phyloP scores from a whole-genome alignment of 2,797 vertebrate species.

The Orientallactaga sibirica region DNA sequence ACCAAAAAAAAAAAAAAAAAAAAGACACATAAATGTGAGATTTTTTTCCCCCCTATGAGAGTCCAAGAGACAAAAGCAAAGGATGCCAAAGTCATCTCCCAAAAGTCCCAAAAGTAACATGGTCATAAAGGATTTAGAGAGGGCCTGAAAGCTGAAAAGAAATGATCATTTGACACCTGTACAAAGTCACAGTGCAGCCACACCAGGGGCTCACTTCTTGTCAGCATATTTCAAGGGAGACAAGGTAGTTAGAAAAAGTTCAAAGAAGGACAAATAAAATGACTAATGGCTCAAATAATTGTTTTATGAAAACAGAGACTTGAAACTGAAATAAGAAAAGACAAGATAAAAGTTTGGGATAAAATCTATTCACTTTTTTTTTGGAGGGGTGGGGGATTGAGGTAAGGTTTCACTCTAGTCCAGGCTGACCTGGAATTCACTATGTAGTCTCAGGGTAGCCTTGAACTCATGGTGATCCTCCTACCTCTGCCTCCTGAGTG shows the following conservation, averaged over 20 bases:
- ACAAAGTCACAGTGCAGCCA: conserved; percentile 69
- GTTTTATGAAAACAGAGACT: conserved; percentile 57
- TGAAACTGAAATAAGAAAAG: conserved; percentile 34
- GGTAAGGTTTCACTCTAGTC: too few relatives aligned
- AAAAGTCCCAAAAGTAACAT: conserved; percentile 12
- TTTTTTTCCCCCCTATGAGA: not conserved
- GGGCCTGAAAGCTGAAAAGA: conserved; percentile 44
- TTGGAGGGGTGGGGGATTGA: too few relatives aligned
- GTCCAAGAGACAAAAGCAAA: conserved; percentile 43
- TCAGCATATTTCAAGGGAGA: conserved; percentile 59
- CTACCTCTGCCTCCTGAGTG: too few relatives aligned
- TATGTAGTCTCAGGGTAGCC: too few relatives aligned
- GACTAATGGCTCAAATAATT: conserved; percentile 20
- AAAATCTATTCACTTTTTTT: not conserved
- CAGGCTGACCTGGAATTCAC: too few relatives aligned
- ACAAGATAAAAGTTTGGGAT: not conserved
- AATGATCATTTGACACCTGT: conserved; percentile 62
- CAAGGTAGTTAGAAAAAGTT: conserved; percentile 59
- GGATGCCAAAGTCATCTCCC: conserved; percentile 24
- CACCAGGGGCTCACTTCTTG: conserved; percentile 62
- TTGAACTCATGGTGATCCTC: too few relatives aligned
- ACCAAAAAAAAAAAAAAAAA: not conserved
- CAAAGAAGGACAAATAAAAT: conserved; percentile 65
- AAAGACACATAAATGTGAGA: not conserved
- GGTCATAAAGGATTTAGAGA: conserved; percentile 29